Evolutionary conservation across 2,888 invertebrate species (phyloP), one percentile per base, ranked within the genome.

Genomic region (Andrena flavipes): DNA sequence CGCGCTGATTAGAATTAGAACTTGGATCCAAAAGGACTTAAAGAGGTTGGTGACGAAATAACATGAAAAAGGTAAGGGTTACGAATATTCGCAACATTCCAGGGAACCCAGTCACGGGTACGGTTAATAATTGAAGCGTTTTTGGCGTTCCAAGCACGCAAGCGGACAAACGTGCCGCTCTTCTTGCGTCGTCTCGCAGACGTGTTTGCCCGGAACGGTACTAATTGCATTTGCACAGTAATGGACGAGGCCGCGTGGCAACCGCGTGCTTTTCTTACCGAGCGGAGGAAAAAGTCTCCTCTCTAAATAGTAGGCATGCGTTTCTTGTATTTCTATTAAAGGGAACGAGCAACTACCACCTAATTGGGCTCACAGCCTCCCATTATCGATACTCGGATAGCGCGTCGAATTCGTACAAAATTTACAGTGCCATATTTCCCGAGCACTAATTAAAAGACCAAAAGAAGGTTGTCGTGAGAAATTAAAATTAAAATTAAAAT

Each of bases 181-280:
- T 87, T 87, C 86, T 86, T 80, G 82, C 82, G 77, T 71, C 67
- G 76, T 60, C 65, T 74, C 70, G 49, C 73, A 62, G 51, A 59
- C 76, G 82, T 77, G 73, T 77, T 68, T 85, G 75, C 82, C 79
- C 83, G 84, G 88, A 86, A 89, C 87, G 88, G 91, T 91, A 89
- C 91, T 91, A 91, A 91, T 91, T 91, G 89, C 91, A 91, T 91
- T 91, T 90, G 91, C 91, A 90, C 91, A 89, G 89, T 91, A 91
- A 91, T 91, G 90, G 89, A 90, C 87, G 87, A 88, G 90, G 87
- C 89, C 84, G 89, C 76, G 86, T 76, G 72, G 83, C 73, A 81
- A 74, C 80, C 76, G 82, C 73, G 78, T 73, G 70, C 69, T 76
- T 87, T 85, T 85, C 86, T 80, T 80, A 35, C 56, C 71, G 56